Conservation (phyloP, 2,113 vertebrate genomes). For the Eretmochelys imbricata region DNA sequence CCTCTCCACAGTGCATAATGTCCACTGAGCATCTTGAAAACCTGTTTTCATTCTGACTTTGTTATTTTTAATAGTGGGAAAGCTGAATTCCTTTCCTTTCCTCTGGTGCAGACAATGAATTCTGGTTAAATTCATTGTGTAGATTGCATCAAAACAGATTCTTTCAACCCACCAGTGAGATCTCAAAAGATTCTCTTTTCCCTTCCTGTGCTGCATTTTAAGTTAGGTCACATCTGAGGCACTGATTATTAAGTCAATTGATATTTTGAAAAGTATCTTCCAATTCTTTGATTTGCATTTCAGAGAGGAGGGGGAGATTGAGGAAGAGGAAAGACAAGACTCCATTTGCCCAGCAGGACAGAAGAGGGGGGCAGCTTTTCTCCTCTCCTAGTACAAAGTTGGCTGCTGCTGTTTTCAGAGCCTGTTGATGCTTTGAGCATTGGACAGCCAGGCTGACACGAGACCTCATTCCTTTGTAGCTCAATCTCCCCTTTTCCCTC, state of each 20-base stretch:
- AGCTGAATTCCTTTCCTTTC: neutral
- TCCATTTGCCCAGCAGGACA: neutral
- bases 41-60: neutral
- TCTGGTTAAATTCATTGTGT: neutral
- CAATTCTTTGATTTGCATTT: neutral
- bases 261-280: neutral
- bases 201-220: neutral
- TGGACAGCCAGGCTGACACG: neutral
- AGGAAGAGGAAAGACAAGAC: neutral
- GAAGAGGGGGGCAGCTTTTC: neutral
- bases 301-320: neutral
- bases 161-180: neutral
- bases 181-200: neutral
- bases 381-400: neutral
- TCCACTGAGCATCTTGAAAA: neutral
- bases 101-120: neutral
- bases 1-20: neutral
- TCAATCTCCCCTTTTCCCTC: neutral
- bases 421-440: conserved; percentile 3
- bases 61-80: neutral
- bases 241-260: neutral
- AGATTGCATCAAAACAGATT: neutral
- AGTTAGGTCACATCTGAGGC: neutral
- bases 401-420: neutral
- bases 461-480: neutral